These are phyloP conservation scores for Sceliomorpha sp. DNA, from an alignment of 2,888 invertebrate species.

Conservation along the genomic window DNA sequence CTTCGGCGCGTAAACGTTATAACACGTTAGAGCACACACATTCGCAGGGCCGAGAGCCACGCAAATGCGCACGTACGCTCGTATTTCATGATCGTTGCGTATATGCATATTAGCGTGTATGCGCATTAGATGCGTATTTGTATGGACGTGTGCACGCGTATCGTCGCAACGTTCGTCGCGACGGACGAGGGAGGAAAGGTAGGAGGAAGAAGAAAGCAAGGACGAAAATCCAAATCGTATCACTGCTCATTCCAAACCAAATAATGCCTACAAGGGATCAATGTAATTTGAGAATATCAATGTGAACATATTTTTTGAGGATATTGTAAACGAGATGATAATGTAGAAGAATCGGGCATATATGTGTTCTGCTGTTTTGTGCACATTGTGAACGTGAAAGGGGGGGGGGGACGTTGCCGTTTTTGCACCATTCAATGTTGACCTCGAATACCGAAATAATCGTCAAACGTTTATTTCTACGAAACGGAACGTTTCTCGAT, in stretches of 20 bases:
- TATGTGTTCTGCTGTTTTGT: constrained; percentile 16
- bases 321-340: constrained; percentile 66
- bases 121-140: constrained; percentile 7
- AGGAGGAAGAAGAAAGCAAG: constrained; percentile 33
- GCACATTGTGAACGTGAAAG: constrained; percentile 6
- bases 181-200: constrained; percentile 20
- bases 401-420: neutral
- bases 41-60: too few species aligned
- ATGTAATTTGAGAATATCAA: constrained; percentile 73
- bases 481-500: too few species aligned
- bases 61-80: neutral
- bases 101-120: too few species aligned
- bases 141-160: too few species aligned
- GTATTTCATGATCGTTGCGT: constrained; percentile 3
- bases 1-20: constrained; percentile 3
- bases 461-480: too few species aligned
- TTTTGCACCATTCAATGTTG: too few species aligned
- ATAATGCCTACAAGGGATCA: constrained; percentile 75
- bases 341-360: constrained; percentile 8
- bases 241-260: constrained; percentile 69
- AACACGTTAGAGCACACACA: neutral
- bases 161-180: too few species aligned
- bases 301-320: constrained; percentile 76
- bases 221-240: constrained; percentile 58
- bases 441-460: too few species aligned